Evolutionary conservation across 2,113 vertebrate genomes (phyloP).

Genomic region (Uropsilus gracilis): DNA sequence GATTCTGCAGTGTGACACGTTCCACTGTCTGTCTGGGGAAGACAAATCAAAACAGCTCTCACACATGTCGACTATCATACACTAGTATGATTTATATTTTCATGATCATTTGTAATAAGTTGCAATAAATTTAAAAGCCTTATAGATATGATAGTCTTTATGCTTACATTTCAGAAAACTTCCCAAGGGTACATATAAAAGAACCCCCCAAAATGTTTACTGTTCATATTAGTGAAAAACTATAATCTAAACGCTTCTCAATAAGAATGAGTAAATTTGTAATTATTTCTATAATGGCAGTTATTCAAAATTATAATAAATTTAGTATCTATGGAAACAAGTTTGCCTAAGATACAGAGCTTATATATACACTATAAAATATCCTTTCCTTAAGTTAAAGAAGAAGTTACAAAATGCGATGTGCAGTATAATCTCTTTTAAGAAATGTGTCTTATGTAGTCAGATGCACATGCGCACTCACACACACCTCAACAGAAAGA

Average conservation of each 20-base stretch:
- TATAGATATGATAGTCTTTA: not conserved
- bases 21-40: conserved; percentile 92
- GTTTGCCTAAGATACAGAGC: not conserved
- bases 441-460: not conserved
- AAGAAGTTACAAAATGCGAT: conserved; percentile 1
- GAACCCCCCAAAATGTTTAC: not conserved
- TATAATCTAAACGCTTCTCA: not conserved
- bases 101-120: not conserved
- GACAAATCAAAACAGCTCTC: conserved; percentile 37
- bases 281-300: conserved; percentile 4
- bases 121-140: not conserved
- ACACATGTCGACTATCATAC: not conserved
- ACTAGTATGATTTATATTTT: not conserved
- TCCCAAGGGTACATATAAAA: not conserved
- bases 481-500: not conserved
- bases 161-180: not conserved
- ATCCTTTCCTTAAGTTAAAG: conserved; percentile 36
- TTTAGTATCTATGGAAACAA: not conserved
- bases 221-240: not conserved
- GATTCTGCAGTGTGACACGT: conserved; percentile 92
- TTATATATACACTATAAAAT: not conserved
- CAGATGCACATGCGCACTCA: too few relatives aligned
- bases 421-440: not conserved
- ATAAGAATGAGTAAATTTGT: conserved; percentile 16
- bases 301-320: not conserved